Conservation (phyloP, 2,888 invertebrate species). For the Emmelina monodactyla region DNA sequence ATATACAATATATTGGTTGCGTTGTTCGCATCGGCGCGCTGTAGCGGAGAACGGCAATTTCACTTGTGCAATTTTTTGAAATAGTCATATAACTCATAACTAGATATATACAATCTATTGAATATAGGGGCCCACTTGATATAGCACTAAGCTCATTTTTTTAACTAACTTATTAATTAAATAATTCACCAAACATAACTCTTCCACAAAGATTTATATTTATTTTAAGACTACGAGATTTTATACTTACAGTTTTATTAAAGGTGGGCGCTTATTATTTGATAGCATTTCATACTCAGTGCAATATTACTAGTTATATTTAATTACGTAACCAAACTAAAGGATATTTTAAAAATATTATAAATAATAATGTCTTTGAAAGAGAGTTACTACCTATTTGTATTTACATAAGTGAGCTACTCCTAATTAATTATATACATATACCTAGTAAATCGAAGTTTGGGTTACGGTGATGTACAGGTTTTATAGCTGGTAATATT, state of each 20-base stretch:
- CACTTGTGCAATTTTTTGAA: constrained; percentile 64
- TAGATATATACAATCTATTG: constrained; percentile 61
- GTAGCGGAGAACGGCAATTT: constrained; percentile 31
- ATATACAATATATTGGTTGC: too few species aligned
- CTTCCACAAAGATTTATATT: constrained; percentile 63
- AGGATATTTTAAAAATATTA: constrained; percentile 59
- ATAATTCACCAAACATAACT: constrained; percentile 49
- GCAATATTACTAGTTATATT: constrained; percentile 69
- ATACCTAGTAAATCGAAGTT: constrained; percentile 52
- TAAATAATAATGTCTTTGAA: constrained; percentile 58
- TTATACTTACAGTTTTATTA: constrained; percentile 43
- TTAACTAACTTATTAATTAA: constrained; percentile 21
- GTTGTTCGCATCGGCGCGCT: too few species aligned
- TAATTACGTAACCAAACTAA: constrained; percentile 69
- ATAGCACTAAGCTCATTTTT: constrained; percentile 39
- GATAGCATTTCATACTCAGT: constrained; percentile 68
- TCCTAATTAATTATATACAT: constrained; percentile 47
- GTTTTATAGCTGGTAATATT: constrained; percentile 66
- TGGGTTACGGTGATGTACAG: constrained; percentile 64
- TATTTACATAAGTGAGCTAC: constrained; percentile 57
- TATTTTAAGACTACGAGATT: constrained; percentile 56
- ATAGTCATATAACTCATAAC: constrained; percentile 62
- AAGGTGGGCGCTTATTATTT: constrained; percentile 65
- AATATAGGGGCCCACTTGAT: constrained; percentile 61
- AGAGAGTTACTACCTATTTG: constrained; percentile 63